These are phyloP conservation scores for Dolichoris vasculosae DNA, from an alignment of 1,140 invertebrate genomes.

Conservation along the genomic window DNA sequence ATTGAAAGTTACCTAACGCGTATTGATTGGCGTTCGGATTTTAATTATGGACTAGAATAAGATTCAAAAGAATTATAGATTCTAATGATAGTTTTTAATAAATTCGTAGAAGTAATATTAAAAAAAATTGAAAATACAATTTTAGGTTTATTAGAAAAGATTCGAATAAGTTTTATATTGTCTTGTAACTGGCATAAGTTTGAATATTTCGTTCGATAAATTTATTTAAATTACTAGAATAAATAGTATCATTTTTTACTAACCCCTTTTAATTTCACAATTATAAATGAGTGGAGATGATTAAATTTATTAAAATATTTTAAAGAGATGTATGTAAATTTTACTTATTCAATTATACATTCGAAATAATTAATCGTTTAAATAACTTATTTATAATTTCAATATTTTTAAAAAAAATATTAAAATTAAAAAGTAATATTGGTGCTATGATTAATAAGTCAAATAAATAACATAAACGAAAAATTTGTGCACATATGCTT, in stretches of 20 bases:
- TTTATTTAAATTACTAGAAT: not conserved
- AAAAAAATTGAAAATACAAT: no score
- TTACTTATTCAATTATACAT: not conserved
- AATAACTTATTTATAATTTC: not conserved
- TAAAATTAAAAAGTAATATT: no score
- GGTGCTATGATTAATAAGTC: no score
- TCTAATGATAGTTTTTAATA: not conserved
- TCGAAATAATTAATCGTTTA: not conserved
- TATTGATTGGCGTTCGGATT: not conserved
- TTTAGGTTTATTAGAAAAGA: not conserved
- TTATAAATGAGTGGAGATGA: not conserved
- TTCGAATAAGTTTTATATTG: no score
- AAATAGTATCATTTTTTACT: not conserved
- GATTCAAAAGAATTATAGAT: not conserved
- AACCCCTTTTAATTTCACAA: constrained; percentile 12
- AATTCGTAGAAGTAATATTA: no score
- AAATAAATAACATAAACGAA: no score
- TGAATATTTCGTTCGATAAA: not conserved
- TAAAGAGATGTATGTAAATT: constrained; percentile 10
- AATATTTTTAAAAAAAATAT: no score
- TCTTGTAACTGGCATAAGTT: no score
- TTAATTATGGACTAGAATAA: not conserved
- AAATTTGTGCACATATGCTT: no score
- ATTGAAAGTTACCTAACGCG: not conserved
- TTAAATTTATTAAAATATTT: not conserved